These are phyloP conservation scores for Polydrusus cervinus DNA, from an alignment of 2,888 invertebrate genomes.

Conservation along the genomic window DNA sequence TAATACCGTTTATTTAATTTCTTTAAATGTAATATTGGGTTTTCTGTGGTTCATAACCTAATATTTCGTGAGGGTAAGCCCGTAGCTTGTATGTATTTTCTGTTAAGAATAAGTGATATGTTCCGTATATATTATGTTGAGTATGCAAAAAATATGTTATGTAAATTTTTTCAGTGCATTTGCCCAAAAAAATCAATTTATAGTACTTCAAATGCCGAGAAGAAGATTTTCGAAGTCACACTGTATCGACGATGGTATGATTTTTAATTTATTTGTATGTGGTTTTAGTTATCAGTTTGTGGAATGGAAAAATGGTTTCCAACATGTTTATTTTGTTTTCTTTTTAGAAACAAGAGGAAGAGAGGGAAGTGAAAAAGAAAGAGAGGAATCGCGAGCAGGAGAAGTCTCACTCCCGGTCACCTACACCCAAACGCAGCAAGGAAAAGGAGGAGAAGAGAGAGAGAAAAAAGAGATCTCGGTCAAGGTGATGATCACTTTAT, in stretches of 20 bases:
- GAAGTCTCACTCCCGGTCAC: constrained; percentile 67
- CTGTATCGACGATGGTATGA: constrained; percentile 35
- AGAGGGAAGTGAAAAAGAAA: constrained; percentile 79
- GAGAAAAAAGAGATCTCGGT: constrained; percentile 70
- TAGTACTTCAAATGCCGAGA: constrained; percentile 10
- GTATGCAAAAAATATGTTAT: constrained; percentile 8
- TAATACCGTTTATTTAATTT: no score
- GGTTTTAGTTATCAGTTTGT: constrained; percentile 31
- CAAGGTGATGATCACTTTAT: no score
- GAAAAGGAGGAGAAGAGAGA: constrained; percentile 67
- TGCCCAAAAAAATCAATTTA: constrained; percentile 8
- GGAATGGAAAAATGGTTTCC: neutral
- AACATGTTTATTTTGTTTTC: constrained; percentile 60
- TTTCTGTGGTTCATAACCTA: no score
- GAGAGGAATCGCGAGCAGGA: constrained; percentile 63
- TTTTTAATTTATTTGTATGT: constrained; percentile 37
- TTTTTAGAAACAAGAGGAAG: constrained; percentile 84
- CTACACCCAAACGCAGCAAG: constrained; percentile 67
- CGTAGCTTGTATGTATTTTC: no score
- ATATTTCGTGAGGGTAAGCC: no score
- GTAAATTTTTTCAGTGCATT: constrained; percentile 32
- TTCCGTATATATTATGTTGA: neutral
- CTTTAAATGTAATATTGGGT: no score
- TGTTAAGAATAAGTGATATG: neutral
- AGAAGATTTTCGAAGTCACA: constrained; percentile 22